These are phyloP conservation scores for Halesus radiatus DNA, from an alignment of 1,140 invertebrate genomes.

Conservation along the genomic window DNA sequence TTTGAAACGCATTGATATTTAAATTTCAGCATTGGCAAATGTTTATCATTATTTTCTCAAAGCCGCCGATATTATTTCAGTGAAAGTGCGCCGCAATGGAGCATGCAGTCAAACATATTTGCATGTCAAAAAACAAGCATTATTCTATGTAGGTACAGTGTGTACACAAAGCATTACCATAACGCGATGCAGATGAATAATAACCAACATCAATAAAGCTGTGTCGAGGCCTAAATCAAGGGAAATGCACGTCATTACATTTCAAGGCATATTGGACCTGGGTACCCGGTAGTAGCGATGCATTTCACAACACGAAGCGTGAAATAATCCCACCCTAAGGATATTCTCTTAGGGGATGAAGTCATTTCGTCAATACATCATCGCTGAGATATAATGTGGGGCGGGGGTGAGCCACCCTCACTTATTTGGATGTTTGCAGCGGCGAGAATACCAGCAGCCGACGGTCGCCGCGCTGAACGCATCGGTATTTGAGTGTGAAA, in stretches of 20 bases:
- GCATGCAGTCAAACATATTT: conserved; percentile 17
- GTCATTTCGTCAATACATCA: conserved; percentile 55
- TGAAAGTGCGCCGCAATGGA: not conserved
- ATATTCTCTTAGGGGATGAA: conserved; percentile 43
- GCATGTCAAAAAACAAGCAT: conserved; percentile 26
- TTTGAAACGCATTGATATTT: too few relatives aligned
- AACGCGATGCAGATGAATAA: conserved; percentile 30
- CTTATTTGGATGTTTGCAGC: conserved; percentile 28
- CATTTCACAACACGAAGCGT: conserved; percentile 17
- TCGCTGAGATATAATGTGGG: conserved; percentile 38
- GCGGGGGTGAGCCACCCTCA: not conserved
- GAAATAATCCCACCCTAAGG: conserved; percentile 34
- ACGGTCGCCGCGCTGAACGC: not conserved
- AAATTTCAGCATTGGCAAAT: too few relatives aligned
- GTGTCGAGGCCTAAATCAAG: conserved; percentile 26
- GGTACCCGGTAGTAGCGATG: too few relatives aligned
- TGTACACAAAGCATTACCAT: conserved; percentile 18
- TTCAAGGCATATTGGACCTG: conserved; percentile 39
- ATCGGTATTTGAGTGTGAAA: not conserved
- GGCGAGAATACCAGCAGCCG: not conserved
- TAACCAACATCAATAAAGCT: conserved; percentile 42
- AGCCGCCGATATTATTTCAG: conserved; percentile 15
- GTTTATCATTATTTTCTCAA: not conserved
- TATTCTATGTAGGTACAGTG: not conserved
- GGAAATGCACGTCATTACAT: conserved; percentile 43